These are phyloP conservation scores for Ophraella communa DNA, from an alignment of 2,888 invertebrate genomes.

Conservation along the genomic window DNA sequence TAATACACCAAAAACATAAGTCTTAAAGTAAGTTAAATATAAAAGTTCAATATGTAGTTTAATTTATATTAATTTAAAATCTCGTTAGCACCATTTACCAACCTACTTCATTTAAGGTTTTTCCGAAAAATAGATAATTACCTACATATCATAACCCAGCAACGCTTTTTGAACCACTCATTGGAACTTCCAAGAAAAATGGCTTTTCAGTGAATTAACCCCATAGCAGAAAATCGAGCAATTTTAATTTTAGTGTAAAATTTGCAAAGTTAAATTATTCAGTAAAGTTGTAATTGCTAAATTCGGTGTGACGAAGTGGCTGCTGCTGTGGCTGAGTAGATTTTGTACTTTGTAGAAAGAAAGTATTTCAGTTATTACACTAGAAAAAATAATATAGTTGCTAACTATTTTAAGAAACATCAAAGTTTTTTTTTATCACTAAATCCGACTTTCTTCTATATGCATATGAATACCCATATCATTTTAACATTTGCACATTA, in stretches of 20 bases:
- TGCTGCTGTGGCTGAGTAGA: constrained; percentile 39
- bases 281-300: constrained; percentile 48
- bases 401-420: too few species aligned
- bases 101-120: too few species aligned
- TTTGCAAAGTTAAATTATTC: constrained; percentile 43
- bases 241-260: constrained; percentile 39
- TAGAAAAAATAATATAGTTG: neutral
- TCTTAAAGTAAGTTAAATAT: too few species aligned
- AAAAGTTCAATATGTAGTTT: too few species aligned
- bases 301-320: constrained; percentile 47
- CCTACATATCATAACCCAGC: neutral
- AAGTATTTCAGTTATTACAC: constrained; percentile 2
- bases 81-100: too few species aligned
- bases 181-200: constrained; percentile 5
- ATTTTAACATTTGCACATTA: too few species aligned
- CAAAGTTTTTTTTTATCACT: too few species aligned
- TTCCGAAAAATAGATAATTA: neutral
- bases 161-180: constrained; percentile 9
- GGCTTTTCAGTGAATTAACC: constrained; percentile 15
- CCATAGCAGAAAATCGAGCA: constrained; percentile 30
- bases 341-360: constrained; percentile 21
- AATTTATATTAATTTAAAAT: too few species aligned
- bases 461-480: too few species aligned
- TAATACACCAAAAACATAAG: too few species aligned
- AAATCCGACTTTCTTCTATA: too few species aligned